A percentile compares a stretch with the other conserved stretches of the same genome.
phyloP scores from a whole-genome alignment of 2,888 invertebrate species.

The Kuschelorhynchus macadamiae region DNA sequence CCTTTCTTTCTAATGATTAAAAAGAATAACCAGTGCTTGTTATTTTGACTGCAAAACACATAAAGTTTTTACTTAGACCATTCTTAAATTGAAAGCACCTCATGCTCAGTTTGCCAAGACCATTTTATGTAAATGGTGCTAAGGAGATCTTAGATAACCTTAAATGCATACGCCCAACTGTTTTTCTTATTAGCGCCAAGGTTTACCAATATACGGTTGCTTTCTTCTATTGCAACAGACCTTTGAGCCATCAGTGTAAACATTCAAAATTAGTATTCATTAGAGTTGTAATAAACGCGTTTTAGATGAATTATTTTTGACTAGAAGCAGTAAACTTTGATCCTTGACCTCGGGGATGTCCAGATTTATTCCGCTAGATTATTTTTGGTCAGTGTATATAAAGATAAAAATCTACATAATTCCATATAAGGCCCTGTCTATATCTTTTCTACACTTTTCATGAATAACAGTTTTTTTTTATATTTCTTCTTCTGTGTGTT shows the following conservation, averaged over 20 bases:
- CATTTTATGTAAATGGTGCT: conserved; percentile 39
- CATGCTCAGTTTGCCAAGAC: conserved; percentile 22
- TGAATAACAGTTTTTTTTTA: conserved; percentile 10
- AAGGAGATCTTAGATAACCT: conserved; percentile 21
- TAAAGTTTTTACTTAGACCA: too few species aligned
- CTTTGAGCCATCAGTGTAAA: conserved; percentile 24
- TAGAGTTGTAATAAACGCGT: conserved; percentile 5
- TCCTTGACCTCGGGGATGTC: conserved; percentile 12
- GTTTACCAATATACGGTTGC: conserved; percentile 3
- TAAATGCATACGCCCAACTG: conserved; percentile 13
- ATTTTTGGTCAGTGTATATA: not conserved
- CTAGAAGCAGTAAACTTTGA: not conserved
- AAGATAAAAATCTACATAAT: conserved; percentile 23
- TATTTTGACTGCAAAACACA: too few species aligned
- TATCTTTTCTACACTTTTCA: conserved; percentile 3
- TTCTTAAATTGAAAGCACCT: too few species aligned
- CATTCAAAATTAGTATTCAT: conserved; percentile 24
- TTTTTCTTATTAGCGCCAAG: conserved; percentile 23
- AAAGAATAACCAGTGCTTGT: too few species aligned
- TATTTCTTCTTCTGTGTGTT: too few species aligned
- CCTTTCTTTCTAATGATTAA: too few species aligned
- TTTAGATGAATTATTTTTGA: not conserved
- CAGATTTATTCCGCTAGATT: conserved; percentile 20
- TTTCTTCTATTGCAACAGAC: conserved; percentile 17
- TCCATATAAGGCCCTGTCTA: conserved; percentile 2